Evolutionary conservation across 2,113 vertebrate genomes (phyloP), one percentile per base, ranked within the genome.

Genomic region (Tachuris rubrigastra): DNA sequence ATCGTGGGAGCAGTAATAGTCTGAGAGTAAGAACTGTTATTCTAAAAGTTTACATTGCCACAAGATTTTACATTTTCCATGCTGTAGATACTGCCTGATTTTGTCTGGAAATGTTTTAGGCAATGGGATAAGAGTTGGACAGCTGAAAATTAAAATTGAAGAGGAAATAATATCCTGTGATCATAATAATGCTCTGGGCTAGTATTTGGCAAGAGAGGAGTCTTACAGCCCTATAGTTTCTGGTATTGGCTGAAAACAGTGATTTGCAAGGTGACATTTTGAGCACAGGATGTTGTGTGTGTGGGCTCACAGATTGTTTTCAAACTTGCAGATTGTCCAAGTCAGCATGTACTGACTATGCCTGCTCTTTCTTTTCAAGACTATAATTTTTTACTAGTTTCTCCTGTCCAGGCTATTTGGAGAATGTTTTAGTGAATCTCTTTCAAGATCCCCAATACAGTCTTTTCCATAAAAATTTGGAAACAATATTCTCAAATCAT

Each of bases 381-480:
- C n/a, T 69, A 6, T 55, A 62, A 37, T 68, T n/a, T 84, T 52
- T 72, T 5, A 35, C 27, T 74, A 63, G 3, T 62, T 89, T 91
- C 24, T 87, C 12, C 16, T 87, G 6, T 78, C 8, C 21, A 22
- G 6, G 68, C 14, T 79, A 5, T 46, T 55, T 59, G 31, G 22
- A 85, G 20, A 28, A 53, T 76, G 28, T 46, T 89, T 82, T 41
- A 73, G 13, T 60, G 13, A 78, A 39, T 55, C 30, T 75, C 77
- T 91, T 65, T 27, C 0, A 5, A 81, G 47, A 59, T 18, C 4
- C 6, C 13, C 0, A 0, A 24, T 67, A 16, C 14, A 47, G 14
- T 63, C 11, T 81, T 85, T 85, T n/a, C 22, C 6, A 6, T 19
- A 72, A 53, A 28, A 60, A 14, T 52, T 91, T 73, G n/a, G 65